Percentiles rank a stretch among this genome's conserved stretches.
phyloP scores from a whole-genome alignment of 2,113 vertebrate species.

The Corynorhinus townsendii region DNA sequence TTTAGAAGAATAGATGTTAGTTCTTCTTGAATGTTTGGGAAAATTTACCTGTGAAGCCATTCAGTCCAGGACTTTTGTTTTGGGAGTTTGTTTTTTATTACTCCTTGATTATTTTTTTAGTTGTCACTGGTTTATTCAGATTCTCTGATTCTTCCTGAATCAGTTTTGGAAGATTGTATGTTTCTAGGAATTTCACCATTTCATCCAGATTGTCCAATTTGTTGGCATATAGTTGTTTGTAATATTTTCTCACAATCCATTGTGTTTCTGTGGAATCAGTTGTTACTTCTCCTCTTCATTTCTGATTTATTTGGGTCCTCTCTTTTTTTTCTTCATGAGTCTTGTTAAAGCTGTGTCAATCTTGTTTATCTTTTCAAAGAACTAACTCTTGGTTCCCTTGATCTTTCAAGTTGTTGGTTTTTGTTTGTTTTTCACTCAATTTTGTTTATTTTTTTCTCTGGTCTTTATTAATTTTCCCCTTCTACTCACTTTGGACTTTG shows the following conservation, averaged over 20 bases:
- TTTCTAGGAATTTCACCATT: neutral
- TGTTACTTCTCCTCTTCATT: neutral
- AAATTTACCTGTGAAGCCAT: neutral
- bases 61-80: neutral
- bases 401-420: neutral
- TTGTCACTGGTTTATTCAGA: neutral
- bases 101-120: neutral
- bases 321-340: neutral
- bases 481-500: neutral
- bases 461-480: neutral
- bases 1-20: neutral
- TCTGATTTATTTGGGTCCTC: neutral
- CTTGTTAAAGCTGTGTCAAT: neutral
- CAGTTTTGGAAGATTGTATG: neutral
- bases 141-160: neutral
- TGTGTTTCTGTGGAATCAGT: neutral
- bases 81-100: neutral
- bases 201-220: neutral
- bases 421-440: neutral
- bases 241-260: too few species aligned
- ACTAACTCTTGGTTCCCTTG: neutral
- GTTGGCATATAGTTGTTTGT: neutral
- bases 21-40: neutral
- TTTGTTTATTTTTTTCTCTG: neutral
- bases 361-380: neutral